Base-by-base conservation (phyloP, 1,140 invertebrate genomes). In the Brachionus asplanchnoidis region DNA sequence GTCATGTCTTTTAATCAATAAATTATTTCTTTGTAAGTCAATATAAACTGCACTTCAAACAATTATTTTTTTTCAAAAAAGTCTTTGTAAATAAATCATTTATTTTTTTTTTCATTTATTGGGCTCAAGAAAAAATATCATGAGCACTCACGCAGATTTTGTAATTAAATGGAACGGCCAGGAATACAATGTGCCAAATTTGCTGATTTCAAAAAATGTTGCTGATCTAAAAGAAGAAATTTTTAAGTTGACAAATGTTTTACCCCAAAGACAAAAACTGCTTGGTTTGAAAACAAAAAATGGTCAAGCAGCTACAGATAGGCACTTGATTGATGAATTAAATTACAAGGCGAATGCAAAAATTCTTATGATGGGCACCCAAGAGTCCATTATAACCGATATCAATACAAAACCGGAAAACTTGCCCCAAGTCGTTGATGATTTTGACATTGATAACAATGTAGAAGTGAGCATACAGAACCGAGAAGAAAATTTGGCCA, bases 331-430 rank as follows among this genome's bases (percentile, higher is more conserved):
- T 1, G 56, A 82, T 28, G 53, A 84, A 3, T 79, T 40, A 56
- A 93, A 93, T 85, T 88, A 97, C 4, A 96, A 95, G 88, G 92
- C 93, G n/a, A 94, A 94, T 42, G 94, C 94, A 84, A 97, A 97
- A 90, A 92, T 98, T 14, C 97, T 98, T 95, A 94, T 98, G 93
- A 96, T 98, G 92, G 97, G 96, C 0, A 97, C 95, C 0, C 90
- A 94, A 26, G 97, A 98, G 88, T 94, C 95, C 87, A 95, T 95
- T 73, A 96, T 98, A 86, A 93, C 93, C 75, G 93, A 94, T 88
- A 94, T 93, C 0, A 93, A 84, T 36, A 70, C 14, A 28, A 73
- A 50, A 46, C 60, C 82, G 11, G 92, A 94, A 86, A 92, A 95
- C 85, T 91, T 94, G 65, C 94, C 95, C 46, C 93, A 95, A 87